Percentiles rank a stretch among this genome's conserved stretches.
Conservation (phyloP, 1,140 invertebrate species). For the Mycetomoellerius zeteki region DNA sequence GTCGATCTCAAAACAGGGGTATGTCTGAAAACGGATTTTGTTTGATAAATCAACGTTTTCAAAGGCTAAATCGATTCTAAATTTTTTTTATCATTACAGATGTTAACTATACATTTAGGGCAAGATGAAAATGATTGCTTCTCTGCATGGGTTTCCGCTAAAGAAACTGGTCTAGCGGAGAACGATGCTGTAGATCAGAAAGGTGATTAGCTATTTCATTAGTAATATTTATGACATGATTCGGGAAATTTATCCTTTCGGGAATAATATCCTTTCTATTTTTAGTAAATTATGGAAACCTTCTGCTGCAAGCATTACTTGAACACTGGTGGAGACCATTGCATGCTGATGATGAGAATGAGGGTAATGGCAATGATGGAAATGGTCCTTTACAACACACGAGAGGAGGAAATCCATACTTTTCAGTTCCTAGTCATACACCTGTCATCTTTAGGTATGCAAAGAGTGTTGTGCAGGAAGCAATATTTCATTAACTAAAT, state of each 20-base stretch:
- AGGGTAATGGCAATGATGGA: constrained; percentile 84
- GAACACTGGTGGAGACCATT: constrained; percentile 96
- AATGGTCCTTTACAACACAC: constrained; percentile 81
- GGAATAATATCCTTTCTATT: constrained; percentile 64
- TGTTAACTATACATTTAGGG: constrained; percentile 98
- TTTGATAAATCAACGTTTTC: background rate
- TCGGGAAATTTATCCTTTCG: constrained; percentile 23
- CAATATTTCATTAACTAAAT: constrained; percentile 42
- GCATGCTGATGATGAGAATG: constrained; percentile 86
- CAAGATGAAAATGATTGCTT: constrained; percentile 99
- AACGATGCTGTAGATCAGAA: constrained; percentile 95
- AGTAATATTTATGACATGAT: constrained; percentile 14
- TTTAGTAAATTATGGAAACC: constrained; percentile 97
- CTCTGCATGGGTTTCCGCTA: constrained; percentile 98
- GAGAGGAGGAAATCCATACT: constrained; percentile 93
- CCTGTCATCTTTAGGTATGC: constrained; percentile 97
- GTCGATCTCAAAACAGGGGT: constrained; percentile 99
- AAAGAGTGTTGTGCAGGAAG: background rate
- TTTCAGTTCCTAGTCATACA: constrained; percentile 97
- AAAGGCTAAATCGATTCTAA: constrained; percentile 36
- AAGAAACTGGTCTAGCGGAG: constrained; percentile 95
- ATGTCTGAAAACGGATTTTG: constrained; percentile 78
- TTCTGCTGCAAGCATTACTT: constrained; percentile 97
- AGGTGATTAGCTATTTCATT: constrained; percentile 86
- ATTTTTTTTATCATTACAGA: constrained; percentile 88